Evolutionary conservation across 2,888 invertebrate species (phyloP).

Genomic region (Hetaerina titia): DNA sequence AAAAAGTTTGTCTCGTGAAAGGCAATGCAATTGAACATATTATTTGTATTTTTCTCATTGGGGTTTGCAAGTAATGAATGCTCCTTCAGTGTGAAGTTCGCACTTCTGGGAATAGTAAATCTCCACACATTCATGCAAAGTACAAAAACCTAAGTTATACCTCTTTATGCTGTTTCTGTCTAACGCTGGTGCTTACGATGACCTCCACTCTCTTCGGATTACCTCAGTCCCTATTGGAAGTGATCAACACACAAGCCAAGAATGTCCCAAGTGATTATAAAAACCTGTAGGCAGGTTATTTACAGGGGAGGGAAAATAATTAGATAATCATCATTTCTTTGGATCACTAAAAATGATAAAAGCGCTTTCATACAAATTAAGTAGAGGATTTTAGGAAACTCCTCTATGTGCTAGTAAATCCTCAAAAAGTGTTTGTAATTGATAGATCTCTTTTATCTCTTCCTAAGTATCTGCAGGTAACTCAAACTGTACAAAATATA

Average conservation of each 20-base stretch:
- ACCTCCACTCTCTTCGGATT: not conserved
- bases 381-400: slow-evolving; percentile 14
- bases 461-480: slow-evolving; percentile 44
- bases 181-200: not conserved
- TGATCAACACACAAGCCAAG: slow-evolving; percentile 12
- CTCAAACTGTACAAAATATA: slow-evolving; percentile 48
- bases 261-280: not conserved
- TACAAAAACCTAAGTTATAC: slow-evolving; percentile 51
- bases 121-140: slow-evolving; percentile 18
- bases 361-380: not conserved
- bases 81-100: not conserved
- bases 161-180: slow-evolving; percentile 31
- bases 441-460: slow-evolving; percentile 41
- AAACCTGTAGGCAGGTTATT: not conserved
- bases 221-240: slow-evolving; percentile 27
- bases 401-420: slow-evolving; percentile 33
- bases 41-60: not conserved
- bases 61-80: not conserved
- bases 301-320: slow-evolving; percentile 12
- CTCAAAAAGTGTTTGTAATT: slow-evolving; percentile 1
- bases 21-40: not conserved
- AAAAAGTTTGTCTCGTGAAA: not conserved
- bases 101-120: not conserved
- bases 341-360: not conserved
- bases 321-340: slow-evolving; percentile 9